Evolutionary conservation across 2,113 vertebrate species (phyloP).

Genomic region (Laticauda colubrina): DNA sequence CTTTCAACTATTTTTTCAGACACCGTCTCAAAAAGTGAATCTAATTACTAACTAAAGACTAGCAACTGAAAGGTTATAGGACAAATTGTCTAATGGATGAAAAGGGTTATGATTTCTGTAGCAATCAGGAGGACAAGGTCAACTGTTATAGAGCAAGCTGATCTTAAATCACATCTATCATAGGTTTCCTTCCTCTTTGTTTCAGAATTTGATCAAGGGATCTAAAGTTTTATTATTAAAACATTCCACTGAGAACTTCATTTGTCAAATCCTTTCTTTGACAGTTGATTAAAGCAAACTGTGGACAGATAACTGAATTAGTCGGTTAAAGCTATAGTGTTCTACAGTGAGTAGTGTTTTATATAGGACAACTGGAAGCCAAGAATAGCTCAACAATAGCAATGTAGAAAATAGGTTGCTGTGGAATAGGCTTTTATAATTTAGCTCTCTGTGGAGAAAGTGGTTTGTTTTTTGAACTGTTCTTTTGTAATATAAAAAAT

Average conservation of each 20-base stretch:
- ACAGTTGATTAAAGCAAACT: constrained; percentile 68
- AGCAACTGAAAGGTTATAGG: constrained; percentile 66
- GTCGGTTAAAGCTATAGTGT: constrained; percentile 27
- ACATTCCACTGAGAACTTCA: constrained; percentile 66
- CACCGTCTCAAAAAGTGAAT: constrained; percentile 71
- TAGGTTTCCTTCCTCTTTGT: constrained; percentile 60
- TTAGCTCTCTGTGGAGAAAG: not conserved
- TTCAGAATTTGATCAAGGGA: constrained; percentile 68
- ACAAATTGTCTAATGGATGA: constrained; percentile 66
- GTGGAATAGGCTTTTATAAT: constrained; percentile 22
- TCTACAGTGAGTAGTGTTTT: constrained; percentile 35
- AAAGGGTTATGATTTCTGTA: constrained; percentile 71
- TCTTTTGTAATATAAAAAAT: not conserved
- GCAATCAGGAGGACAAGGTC: constrained; percentile 76
- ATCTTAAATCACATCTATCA: constrained; percentile 69
- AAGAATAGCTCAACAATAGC: constrained; percentile 15
- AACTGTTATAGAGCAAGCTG: constrained; percentile 73
- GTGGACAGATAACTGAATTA: constrained; percentile 60
- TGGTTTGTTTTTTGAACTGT: constrained; percentile 12
- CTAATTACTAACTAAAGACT: constrained; percentile 75
- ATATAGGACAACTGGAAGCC: constrained; percentile 6
- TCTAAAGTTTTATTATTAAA: constrained; percentile 69
- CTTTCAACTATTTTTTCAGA: constrained; percentile 70
- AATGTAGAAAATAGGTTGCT: constrained; percentile 3
- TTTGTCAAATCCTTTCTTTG: constrained; percentile 59